phyloP scores from a whole-genome alignment of 1,140 invertebrate species.

The Goniozus legneri region DNA sequence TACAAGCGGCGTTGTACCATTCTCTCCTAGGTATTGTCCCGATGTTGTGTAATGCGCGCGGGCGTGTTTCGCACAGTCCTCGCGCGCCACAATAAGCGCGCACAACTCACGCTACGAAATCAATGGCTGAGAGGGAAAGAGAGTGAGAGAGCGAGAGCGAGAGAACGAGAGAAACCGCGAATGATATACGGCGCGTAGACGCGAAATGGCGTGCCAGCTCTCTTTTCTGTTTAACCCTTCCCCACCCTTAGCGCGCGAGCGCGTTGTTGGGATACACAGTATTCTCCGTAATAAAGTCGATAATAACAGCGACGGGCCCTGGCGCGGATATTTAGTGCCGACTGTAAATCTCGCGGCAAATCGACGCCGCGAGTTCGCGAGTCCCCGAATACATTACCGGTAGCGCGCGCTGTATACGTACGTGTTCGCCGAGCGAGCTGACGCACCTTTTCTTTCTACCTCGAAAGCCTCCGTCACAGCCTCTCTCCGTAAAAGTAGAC shows the following conservation, averaged over 20 bases:
- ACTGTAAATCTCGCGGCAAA: conserved; percentile 47
- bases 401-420: conserved; percentile 28
- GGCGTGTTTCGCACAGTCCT: neutral
- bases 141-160: conserved; percentile 5
- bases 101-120: neutral
- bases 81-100: neutral
- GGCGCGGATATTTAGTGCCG: conserved; percentile 47
- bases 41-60: neutral
- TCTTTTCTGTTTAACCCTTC: conserved; percentile 45
- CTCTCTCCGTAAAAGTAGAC: neutral
- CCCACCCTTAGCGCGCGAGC: conserved; percentile 1
- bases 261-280: conserved; percentile 6
- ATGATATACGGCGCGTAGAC: conserved; percentile 45
- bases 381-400: conserved; percentile 39
- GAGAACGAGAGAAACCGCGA: conserved; percentile 39
- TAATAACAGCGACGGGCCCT: conserved; percentile 49
- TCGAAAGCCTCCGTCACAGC: neutral
- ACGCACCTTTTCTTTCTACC: neutral
- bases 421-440: neutral
- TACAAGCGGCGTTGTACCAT: conserved; percentile 4
- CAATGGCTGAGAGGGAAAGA: neutral
- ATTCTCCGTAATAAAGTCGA: conserved; percentile 41
- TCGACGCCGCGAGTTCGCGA: conserved; percentile 40
- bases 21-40: conserved; percentile 14
- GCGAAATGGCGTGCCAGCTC: conserved; percentile 35